Base-by-base conservation (phyloP, 2,888 invertebrate genomes). In the Cheilosia grossa region DNA sequence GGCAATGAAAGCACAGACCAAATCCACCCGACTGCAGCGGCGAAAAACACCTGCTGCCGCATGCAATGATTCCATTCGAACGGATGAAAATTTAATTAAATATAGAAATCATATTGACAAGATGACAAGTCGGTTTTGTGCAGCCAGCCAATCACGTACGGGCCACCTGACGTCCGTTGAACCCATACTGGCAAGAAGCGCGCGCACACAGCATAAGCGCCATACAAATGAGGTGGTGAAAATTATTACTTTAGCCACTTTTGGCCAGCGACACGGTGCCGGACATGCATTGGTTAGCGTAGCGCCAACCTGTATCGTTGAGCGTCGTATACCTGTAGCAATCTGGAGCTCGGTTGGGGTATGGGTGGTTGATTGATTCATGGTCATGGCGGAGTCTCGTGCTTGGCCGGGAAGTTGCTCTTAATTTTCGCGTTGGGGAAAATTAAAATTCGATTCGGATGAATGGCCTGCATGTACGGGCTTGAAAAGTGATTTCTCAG, bases 61-160 rank as follows among this genome's bases (percentile, higher is more conserved):
- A 9, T 2, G 17, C 17, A 75, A 13, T 49, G 47, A 47, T 49
- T 33, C 24, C 10, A 44, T 63, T 54, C 6, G 17, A 49, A 15
- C 19, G 64, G 56, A 51, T 58, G n/a, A 51, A 59, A 75, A 59
- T 67, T 37, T 30, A 75, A 67, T 64, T 58, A 58, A 67, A 75
- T 75, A 67, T 51, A 64, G 75, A 75, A 75, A 75, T 75, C 59
- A 58, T 67, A 75, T 77, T 77, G 77, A 54, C 59, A 75, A 51
- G 58, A 27, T 49, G 66, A 67, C 51, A 61, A 59, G 58, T 49
- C 51, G 66, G 27, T n/a, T 56, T 24, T 47, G 27, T 17, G 30
- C 30, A n/a, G 51, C 5, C 51, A 30, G 47, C 58, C 37, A 40
- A 19, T 66, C 53, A 67, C 56, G 74, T 47, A 56, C 1, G 7